Evolutionary conservation across 2,888 invertebrate species (phyloP), one percentile per base, ranked within the genome.

Genomic region (Aromia moschata): DNA sequence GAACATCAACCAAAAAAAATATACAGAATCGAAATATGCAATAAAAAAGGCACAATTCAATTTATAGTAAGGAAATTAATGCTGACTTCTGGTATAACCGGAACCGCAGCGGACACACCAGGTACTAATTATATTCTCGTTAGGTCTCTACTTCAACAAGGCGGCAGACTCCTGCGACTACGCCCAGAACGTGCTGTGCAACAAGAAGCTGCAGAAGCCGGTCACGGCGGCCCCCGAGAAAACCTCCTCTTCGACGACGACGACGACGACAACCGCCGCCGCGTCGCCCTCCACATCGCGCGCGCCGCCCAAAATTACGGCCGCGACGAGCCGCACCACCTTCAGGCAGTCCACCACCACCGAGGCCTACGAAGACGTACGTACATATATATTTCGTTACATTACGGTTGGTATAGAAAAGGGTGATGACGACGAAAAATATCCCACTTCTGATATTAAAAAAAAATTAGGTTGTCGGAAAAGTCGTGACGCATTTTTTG

Each of bases 81-180:
- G n/a, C n/a, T n/a, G n/a, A n/a, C n/a, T n/a, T n/a, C n/a, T n/a
- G n/a, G n/a, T n/a, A n/a, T n/a, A n/a, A n/a, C n/a, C n/a, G n/a
- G n/a, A n/a, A n/a, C n/a, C n/a, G n/a, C n/a, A n/a, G n/a, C n/a
- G n/a, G n/a, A n/a, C n/a, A n/a, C n/a, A n/a, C n/a, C n/a, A n/a
- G n/a, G n/a, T n/a, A n/a, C n/a, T n/a, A n/a, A n/a, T 25, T 7
- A 25, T 25, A 5, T 25, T 25, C 2, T 37, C 5, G 1, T 20
- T 78, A 90, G 94, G 94, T 17, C 82, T 96, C 7, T 93, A 90
- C 77, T 96, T 96, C 82, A 96, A 95, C 82, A 94, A 94, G 73
- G 90, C 89, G 0, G 93, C 94, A 0, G 94, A 95, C 78, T 94
- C 95, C 0, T 96, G 96, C 74, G 96, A 96, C 80, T 96, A 95